Evolutionary conservation across 2,888 invertebrate genomes (phyloP), one percentile per base, ranked within the genome.

Genomic region (Epiblema foenella): DNA sequence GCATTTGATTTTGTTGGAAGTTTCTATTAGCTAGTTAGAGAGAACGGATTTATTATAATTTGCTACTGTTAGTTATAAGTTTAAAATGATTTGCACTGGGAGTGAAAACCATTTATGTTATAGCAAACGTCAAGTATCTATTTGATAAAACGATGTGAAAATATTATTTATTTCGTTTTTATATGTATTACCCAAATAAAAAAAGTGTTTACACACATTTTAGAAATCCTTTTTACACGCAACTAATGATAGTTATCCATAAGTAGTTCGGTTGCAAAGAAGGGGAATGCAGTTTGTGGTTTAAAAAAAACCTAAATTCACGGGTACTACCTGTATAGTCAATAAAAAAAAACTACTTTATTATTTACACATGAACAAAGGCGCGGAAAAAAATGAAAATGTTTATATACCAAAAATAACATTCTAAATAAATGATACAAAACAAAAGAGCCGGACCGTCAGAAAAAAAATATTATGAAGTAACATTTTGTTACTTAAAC

Each of bases 11-110:
- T 66, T 66, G 66, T 60, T 65, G 66, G 60, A 70, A 70, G 60
- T 66, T 70, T 70, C 70, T 66, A 70, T 70, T 70, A 70, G 66
- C 54, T 60, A 59, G 70, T 60, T 70, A 70, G 60, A 52, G 65
- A 57, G 67, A 52, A 66, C 46, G 70, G 59, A 66, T 70, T 70
- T 60, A 65, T 60, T 68, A 54, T 52, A 62, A 68, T 68, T 62
- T 62, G 68, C 52, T 64, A 39, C 39, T 39, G 64, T 64, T 51
- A 18, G 39, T 39, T 64, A 64, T 63, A 51, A 63, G 37, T 52
- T 37, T 52, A 63, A 0, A 63, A 37, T 18, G 20, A 37, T 63
- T 37, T 54, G 20, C 17, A 54, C 24, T 64, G 5, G 20, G 10
- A 10, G 0, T 46, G 18, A 52, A 63, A 37, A 37, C 24, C 15